phyloP scores from a whole-genome alignment of 2,113 vertebrate species.

The Oncorhynchus tshawytscha region DNA sequence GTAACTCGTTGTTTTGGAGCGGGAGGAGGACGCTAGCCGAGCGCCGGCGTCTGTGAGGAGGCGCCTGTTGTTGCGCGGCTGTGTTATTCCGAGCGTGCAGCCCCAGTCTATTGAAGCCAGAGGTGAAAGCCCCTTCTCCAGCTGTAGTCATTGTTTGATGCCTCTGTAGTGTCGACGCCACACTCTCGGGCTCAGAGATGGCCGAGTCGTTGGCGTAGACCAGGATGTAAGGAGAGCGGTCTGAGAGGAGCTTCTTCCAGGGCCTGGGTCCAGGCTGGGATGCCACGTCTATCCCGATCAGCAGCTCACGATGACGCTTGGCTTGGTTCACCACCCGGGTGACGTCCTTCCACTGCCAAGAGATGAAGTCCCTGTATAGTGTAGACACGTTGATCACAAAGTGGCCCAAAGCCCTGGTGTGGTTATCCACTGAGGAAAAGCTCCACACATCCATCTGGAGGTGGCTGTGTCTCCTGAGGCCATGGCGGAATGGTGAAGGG shows the following conservation, averaged over 20 bases:
- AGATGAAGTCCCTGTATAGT: slow-evolving; percentile 63
- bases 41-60: slow-evolving; percentile 71
- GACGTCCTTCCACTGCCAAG: slow-evolving; percentile 93
- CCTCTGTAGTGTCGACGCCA: slow-evolving; percentile 82
- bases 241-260: slow-evolving; percentile 68
- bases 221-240: slow-evolving; percentile 85
- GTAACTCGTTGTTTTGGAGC: slow-evolving; percentile 92
- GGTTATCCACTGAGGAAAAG: slow-evolving; percentile 71
- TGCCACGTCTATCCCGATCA: slow-evolving; percentile 81
- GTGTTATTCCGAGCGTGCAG: slow-evolving; percentile 48
- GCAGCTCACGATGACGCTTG: slow-evolving; percentile 76
- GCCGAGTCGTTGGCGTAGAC: slow-evolving; percentile 93
- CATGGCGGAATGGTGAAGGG: slow-evolving; percentile 11
- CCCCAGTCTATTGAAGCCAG: slow-evolving; percentile 56
- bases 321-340: slow-evolving; percentile 80
- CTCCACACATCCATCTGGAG: slow-evolving; percentile 82
- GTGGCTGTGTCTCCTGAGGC: slow-evolving; percentile 66
- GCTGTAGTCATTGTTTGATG: slow-evolving; percentile 9
- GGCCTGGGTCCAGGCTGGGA: slow-evolving; percentile 51
- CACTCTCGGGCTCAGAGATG: slow-evolving; percentile 87
- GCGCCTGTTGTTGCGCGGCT: not conserved
- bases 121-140: slow-evolving; percentile 42
- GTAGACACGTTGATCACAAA: slow-evolving; percentile 77
- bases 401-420: slow-evolving; percentile 73
- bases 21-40: slow-evolving; percentile 77